phyloP scores from a whole-genome alignment of 2,888 invertebrate species.

The Drosophila demipolita region DNA sequence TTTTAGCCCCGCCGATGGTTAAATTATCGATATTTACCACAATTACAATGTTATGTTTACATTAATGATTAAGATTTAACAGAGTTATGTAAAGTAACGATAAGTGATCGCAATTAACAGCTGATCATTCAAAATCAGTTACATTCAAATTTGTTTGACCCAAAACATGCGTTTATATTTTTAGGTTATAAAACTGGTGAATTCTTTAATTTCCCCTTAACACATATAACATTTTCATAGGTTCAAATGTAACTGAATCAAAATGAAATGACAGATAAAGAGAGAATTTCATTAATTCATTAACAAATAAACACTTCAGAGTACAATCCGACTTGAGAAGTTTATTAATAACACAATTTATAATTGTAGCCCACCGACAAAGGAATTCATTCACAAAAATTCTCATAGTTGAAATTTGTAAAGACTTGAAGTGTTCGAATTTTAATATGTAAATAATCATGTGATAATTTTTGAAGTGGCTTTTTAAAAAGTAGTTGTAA shows the following conservation, averaged over 20 bases:
- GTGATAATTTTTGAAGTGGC: background rate
- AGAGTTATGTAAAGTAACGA: too few relatives aligned
- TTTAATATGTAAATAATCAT: background rate
- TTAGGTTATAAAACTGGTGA: background rate
- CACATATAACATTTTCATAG: slow-evolving; percentile 24
- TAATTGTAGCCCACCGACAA: background rate
- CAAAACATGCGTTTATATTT: background rate
- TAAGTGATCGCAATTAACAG: too few relatives aligned
- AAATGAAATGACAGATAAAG: background rate
- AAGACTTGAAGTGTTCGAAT: background rate
- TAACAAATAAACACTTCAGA: background rate
- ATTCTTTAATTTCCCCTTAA: slow-evolving; percentile 6
- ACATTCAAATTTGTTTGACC: background rate
- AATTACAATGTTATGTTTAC: background rate
- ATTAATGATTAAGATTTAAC: background rate
- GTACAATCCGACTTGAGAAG: background rate
- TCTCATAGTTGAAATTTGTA: too few relatives aligned
- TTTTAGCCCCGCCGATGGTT: too few relatives aligned
- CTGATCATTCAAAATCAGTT: too few relatives aligned
- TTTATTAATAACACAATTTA: background rate
- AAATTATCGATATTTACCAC: background rate
- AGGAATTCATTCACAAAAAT: background rate
- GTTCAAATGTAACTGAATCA: slow-evolving; percentile 23
- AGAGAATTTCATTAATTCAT: background rate
- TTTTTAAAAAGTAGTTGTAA: background rate